Percentiles rank a stretch among this genome's conserved stretches.
phyloP scores from a whole-genome alignment of 2,113 vertebrate species.

The Phylloscopus whistleri region DNA sequence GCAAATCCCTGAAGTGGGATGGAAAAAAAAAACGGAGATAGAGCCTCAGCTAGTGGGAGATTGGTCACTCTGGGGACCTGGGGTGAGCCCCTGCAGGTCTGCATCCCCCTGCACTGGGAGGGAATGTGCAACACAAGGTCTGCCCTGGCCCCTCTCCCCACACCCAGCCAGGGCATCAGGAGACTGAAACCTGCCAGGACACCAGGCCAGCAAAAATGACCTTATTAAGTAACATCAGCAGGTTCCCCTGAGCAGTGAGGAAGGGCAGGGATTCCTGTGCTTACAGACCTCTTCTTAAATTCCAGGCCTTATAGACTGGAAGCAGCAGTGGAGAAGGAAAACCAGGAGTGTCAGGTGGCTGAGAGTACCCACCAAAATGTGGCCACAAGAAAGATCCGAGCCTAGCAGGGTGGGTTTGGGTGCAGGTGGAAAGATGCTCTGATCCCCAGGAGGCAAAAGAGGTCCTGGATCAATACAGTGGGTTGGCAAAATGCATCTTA shows the following conservation, averaged over 20 bases:
- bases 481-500: background rate
- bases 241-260: background rate
- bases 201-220: background rate
- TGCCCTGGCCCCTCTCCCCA: background rate
- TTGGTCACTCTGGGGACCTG: background rate
- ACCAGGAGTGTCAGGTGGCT: background rate
- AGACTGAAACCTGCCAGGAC: background rate
- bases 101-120: background rate
- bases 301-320: rapidly evolving
- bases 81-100: background rate
- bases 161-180: background rate
- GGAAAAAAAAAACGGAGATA: background rate
- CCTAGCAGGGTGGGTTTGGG: background rate
- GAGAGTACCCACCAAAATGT: rapidly evolving
- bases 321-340: background rate
- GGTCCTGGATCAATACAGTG: background rate
- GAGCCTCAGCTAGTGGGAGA: background rate
- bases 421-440: background rate
- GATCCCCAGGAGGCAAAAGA: background rate
- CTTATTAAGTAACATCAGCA: background rate
- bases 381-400: background rate
- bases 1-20: background rate
- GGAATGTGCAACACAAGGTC: background rate
- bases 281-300: background rate
- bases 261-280: background rate